phyloP scores from a whole-genome alignment of 2,113 vertebrate genomes.

The Theropithecus gelada region DNA sequence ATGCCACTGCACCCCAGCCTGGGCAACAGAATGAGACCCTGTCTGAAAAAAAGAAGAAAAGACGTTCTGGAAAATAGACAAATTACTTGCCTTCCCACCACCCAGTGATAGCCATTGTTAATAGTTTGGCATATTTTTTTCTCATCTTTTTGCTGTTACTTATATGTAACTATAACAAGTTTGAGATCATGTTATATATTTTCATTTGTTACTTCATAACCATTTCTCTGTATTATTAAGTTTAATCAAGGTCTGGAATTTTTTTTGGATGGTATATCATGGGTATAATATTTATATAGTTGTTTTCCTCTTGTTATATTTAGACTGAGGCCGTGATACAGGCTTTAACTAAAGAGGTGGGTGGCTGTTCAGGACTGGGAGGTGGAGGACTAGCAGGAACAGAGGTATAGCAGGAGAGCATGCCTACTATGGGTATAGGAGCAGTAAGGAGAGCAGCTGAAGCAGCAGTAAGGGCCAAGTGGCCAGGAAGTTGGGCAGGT shows the following conservation, averaged over 20 bases:
- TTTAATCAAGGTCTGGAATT: conserved; percentile 18
- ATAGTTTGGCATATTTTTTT: conserved; percentile 35
- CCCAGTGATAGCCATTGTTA: conserved; percentile 19
- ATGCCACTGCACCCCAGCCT: too few relatives aligned
- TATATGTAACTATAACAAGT: conserved; percentile 2
- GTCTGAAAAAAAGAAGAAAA: too few relatives aligned
- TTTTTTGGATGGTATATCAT: background rate
- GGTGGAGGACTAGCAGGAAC: background rate
- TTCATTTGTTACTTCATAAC: conserved; percentile 27
- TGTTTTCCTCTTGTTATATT: conserved; percentile 25
- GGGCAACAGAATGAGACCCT: too few relatives aligned
- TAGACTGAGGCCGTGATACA: background rate
- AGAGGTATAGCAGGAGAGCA: background rate
- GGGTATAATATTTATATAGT: conserved; percentile 30
- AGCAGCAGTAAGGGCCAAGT: background rate
- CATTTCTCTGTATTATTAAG: conserved; percentile 29
- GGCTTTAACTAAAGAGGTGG: background rate
- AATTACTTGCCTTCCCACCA: background rate
- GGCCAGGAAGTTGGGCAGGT: background rate
- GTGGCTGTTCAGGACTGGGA: background rate
- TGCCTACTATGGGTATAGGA: background rate
- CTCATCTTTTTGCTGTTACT: conserved; percentile 13
- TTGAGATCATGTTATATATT: background rate
- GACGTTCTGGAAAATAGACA: conserved; percentile 17
- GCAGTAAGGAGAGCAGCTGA: conserved; percentile 4